These are phyloP conservation scores for Laupala kohalensis DNA, from an alignment of 1,140 invertebrate genomes.

Conservation along the genomic window DNA sequence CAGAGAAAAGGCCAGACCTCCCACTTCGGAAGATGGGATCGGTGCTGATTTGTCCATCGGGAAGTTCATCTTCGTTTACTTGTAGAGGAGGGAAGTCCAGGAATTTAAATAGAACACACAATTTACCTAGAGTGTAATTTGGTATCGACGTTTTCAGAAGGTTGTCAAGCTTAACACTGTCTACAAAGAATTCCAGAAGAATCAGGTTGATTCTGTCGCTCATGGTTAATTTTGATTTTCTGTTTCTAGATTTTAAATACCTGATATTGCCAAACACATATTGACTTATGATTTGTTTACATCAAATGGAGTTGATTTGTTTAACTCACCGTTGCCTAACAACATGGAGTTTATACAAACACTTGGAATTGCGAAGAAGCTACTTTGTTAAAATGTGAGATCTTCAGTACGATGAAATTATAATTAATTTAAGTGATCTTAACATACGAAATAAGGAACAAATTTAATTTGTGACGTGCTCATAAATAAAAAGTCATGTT, in stretches of 20 bases:
- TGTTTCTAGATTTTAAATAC: not conserved
- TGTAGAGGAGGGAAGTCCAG: not conserved
- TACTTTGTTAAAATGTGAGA: no score
- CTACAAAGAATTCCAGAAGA: not conserved
- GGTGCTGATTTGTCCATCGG: no score
- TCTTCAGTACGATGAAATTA: no score
- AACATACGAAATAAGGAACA: no score
- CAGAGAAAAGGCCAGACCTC: not conserved
- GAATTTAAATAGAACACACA: not conserved
- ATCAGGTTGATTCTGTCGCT: not conserved
- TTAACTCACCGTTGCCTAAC: not conserved
- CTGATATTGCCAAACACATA: not conserved
- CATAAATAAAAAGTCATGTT: no score
- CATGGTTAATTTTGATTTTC: not conserved
- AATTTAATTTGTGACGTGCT: no score
- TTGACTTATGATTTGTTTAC: not conserved
- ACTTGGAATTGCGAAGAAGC: no score
- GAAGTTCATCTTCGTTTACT: not conserved
- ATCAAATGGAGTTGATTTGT: not conserved
- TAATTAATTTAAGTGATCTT: no score
- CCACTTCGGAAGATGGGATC: not conserved
- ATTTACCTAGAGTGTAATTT: not conserved
- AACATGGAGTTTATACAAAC: no score
- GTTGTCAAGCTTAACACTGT: not conserved
- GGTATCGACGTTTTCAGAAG: not conserved